Percentiles rank a stretch among this genome's conserved stretches.
These are phyloP conservation scores for Hemichromis elongatus DNA, from an alignment of 2,113 vertebrate species.

Conservation along the genomic window DNA sequence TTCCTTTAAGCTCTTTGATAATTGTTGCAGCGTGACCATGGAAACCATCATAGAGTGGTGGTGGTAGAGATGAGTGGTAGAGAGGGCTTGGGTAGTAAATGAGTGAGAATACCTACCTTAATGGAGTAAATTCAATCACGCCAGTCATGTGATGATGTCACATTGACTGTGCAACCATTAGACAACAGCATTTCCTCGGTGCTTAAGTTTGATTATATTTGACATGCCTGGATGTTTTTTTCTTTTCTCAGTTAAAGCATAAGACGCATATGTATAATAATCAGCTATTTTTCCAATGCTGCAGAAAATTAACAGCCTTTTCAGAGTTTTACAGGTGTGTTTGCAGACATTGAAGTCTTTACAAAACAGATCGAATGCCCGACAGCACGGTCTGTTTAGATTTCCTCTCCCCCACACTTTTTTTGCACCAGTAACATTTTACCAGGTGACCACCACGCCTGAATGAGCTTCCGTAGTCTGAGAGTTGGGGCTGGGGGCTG, in stretches of 20 bases:
- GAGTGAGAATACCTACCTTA: constrained; percentile 14
- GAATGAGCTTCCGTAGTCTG: not conserved
- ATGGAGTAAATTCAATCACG: constrained; percentile 47
- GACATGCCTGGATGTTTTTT: not conserved
- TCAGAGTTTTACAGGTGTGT: not conserved
- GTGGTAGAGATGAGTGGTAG: not conserved
- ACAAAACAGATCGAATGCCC: not conserved
- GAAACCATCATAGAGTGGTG: constrained; percentile 12
- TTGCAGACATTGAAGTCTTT: not conserved
- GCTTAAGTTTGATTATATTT: not conserved
- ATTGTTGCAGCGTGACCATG: constrained; percentile 27
- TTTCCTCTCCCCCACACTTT: not conserved
- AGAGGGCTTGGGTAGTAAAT: not conserved
- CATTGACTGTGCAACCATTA: not conserved
- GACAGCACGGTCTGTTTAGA: not conserved
- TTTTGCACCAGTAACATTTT: not conserved
- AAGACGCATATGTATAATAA: not conserved
- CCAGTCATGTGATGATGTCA: constrained; percentile 63
- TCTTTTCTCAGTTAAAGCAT: not conserved
- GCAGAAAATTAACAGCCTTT: not conserved
- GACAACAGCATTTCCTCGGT: constrained; percentile 38
- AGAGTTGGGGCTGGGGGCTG: not conserved
- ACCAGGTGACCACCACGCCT: constrained; percentile 32
- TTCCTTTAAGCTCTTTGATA: constrained; percentile 13
- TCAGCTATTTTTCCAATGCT: not conserved